These are phyloP conservation scores for Mamestra brassicae DNA, from an alignment of 2,888 invertebrate species.

Conservation along the genomic window DNA sequence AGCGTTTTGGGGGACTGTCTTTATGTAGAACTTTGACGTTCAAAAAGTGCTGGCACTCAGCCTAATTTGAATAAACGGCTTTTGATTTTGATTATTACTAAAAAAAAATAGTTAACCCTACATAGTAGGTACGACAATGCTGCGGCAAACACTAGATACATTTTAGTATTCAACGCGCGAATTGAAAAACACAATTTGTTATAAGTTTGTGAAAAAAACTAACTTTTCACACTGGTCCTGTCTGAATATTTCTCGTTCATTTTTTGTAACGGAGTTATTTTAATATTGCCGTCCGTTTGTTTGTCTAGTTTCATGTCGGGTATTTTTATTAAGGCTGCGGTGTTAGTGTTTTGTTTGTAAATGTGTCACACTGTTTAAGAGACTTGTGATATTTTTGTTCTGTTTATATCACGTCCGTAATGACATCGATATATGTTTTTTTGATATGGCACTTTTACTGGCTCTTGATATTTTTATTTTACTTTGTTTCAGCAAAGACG, in stretches of 20 bases:
- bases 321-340: constrained; percentile 22
- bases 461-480: neutral
- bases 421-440: neutral
- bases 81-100: too few species aligned
- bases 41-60: too few species aligned
- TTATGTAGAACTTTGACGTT: too few species aligned
- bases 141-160: constrained; percentile 8
- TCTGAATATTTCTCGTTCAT: constrained; percentile 27
- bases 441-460: too few species aligned
- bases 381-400: neutral
- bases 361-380: neutral
- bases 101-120: neutral
- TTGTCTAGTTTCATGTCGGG: constrained; percentile 12
- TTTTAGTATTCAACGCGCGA: constrained; percentile 39
- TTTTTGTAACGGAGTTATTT: constrained; percentile 40
- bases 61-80: too few species aligned
- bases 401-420: neutral
- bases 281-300: constrained; percentile 27
- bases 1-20: too few species aligned
- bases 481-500: neutral
- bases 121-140: neutral
- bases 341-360: neutral
- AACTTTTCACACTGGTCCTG: constrained; percentile 45
- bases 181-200: constrained; percentile 52
- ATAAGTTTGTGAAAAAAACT: constrained; percentile 46